Conservation (phyloP, 1,140 invertebrate genomes). For the Drosophila mauritiana region DNA sequence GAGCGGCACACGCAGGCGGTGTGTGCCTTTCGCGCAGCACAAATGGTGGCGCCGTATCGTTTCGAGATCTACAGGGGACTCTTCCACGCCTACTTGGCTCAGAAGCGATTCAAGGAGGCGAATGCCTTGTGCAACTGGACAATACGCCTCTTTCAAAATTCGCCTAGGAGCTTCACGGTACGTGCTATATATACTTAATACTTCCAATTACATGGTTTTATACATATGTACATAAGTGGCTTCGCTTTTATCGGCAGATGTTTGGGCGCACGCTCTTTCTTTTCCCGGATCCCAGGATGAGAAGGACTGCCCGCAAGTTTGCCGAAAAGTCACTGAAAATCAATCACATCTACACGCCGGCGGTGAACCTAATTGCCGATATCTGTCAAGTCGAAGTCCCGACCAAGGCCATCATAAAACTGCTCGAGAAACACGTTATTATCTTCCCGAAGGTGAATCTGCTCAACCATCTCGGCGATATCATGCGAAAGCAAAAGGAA, state of each 20-base stretch:
- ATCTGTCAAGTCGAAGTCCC: constrained; percentile 62
- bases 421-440: constrained; percentile 70
- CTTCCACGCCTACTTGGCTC: constrained; percentile 62
- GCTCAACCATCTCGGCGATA: constrained; percentile 67
- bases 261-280: constrained; percentile 64
- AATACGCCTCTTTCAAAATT: constrained; percentile 63
- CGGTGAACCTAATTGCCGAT: constrained; percentile 64
- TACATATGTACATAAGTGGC: too few species aligned
- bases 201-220: background rate
- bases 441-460: constrained; percentile 62
- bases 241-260: constrained; percentile 37
- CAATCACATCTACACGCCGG: constrained; percentile 71
- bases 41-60: constrained; percentile 86
- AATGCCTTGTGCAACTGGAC: constrained; percentile 63
- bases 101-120: constrained; percentile 69
- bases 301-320: constrained; percentile 62
- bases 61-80: constrained; percentile 79
- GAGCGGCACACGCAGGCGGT: constrained; percentile 89
- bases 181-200: background rate
- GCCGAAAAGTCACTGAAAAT: constrained; percentile 68
- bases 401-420: constrained; percentile 44
- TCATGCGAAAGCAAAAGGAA: constrained; percentile 58
- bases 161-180: constrained; percentile 68
- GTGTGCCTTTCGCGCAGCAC: constrained; percentile 88
- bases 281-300: constrained; percentile 32